Base-by-base conservation (phyloP, 2,888 invertebrate species). In the Iselma pallidipennis region DNA sequence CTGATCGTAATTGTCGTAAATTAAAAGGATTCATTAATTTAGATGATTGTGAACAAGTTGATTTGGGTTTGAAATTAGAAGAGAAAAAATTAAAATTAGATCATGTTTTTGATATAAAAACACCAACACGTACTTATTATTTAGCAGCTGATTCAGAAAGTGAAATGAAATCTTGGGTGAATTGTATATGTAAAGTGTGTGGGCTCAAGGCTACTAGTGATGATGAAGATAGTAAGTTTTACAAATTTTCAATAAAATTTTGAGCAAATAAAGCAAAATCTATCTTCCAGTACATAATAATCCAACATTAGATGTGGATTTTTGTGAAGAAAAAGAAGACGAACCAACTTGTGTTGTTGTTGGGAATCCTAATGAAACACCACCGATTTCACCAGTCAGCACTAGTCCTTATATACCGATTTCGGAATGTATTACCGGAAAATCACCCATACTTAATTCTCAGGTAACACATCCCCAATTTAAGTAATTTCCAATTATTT, bases 101-200 rank as follows among this genome's bases (percentile, higher is more conserved):
- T 76, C 90, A 88, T 77, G 94, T 95, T 84, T 96, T 96, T 79
- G 93, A 94, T 73, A 91, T 96, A 37, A 91, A 91, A 79, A 96
- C 95, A 55, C 92, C 94, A 31, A 91, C 91, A 68, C 86, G 97
- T 71, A 92, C 91, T 29, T 98, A 96, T 80, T 96, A 95, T 80
- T 85, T 98, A 70, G 96, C 96, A 61, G 95, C 96, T 0, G 95
- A 96, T 72, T 91, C 91, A 29, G 95, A 96, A 78, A 86, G 87
- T 49, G 96, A 96, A 75, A 96, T 98, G 96, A 91, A 91, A 72
- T 91, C 91, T 79, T 98, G 98, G 98, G 96, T 97, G 9, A 91
- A 93, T 76, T 94, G 92, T 63, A 92, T 98, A 70, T 97, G 97
- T 81, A 89, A 91, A 81, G 95, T 95, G 45, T 97, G 96, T 80